Evolutionary conservation across 2,113 vertebrate species (phyloP).

Genomic region (Illadopsis cleaveri): DNA sequence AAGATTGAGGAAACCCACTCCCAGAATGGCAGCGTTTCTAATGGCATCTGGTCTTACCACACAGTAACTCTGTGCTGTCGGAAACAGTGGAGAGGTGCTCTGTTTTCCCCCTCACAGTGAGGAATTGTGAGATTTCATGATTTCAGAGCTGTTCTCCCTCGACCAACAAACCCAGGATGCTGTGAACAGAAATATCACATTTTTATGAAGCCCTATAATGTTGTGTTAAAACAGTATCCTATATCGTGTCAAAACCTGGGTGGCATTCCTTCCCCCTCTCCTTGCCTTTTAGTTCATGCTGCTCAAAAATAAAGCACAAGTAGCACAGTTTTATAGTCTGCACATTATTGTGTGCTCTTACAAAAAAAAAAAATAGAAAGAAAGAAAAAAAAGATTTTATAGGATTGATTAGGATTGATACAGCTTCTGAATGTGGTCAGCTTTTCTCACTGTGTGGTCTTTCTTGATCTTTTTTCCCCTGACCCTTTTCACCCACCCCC

Average conservation of each 20-base stretch:
- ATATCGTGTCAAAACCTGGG: background rate
- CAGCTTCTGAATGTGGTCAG: background rate
- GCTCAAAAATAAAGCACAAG: background rate
- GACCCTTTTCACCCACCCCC: background rate
- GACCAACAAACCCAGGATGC: background rate
- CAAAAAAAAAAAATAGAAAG: background rate
- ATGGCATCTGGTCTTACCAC: constrained; percentile 62
- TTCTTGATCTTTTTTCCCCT: background rate
- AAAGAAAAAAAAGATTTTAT: background rate
- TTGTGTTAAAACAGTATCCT: constrained; percentile 1
- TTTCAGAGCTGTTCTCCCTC: background rate
- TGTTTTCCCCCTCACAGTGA: background rate
- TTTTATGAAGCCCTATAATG: constrained; percentile 42
- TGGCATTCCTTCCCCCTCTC: background rate
- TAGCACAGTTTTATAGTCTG: background rate
- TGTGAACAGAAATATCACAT: constrained; percentile 9
- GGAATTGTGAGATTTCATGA: constrained; percentile 20
- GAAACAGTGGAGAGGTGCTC: background rate
- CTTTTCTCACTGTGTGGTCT: constrained; percentile 65
- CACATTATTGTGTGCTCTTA: background rate
- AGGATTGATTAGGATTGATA: background rate
- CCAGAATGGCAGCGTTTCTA: constrained; percentile 67
- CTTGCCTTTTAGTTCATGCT: background rate
- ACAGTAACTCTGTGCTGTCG: constrained; percentile 2
- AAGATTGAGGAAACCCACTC: constrained; percentile 72